Evolutionary conservation across 2,888 invertebrate genomes (phyloP).

Genomic region (Monopis laevigella): DNA sequence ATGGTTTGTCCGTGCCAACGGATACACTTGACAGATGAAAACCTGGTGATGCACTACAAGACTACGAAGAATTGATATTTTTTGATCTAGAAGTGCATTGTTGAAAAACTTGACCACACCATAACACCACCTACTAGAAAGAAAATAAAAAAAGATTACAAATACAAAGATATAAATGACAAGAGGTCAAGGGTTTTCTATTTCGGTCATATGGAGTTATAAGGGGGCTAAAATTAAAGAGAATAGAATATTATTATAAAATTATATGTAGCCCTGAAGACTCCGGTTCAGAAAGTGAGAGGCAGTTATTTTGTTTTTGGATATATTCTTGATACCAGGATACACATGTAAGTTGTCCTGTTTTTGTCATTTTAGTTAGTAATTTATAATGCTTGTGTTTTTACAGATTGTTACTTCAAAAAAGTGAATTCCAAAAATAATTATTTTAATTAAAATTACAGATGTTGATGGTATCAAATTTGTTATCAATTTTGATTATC

Average conservation of each 20-base stretch:
- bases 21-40: conserved; percentile 64
- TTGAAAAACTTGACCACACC: conserved; percentile 66
- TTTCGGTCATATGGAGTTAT: conserved; percentile 63
- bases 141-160: too few species aligned
- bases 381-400: conserved; percentile 1
- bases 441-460: conserved; percentile 44
- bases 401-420: background rate
- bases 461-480: conserved; percentile 97
- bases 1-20: conserved; percentile 60
- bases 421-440: background rate
- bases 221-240: conserved; percentile 39
- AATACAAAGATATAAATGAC: conserved; percentile 45
- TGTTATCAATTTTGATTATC: conserved; percentile 97
- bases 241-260: conserved; percentile 18
- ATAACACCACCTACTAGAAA: too few species aligned
- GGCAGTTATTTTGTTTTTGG: conserved; percentile 29
- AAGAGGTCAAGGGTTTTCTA: conserved; percentile 66
- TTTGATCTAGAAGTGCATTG: conserved; percentile 41
- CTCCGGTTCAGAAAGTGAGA: conserved; percentile 65
- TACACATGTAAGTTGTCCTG: conserved; percentile 10
- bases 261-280: conserved; percentile 45
- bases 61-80: background rate
- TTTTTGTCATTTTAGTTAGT: background rate
- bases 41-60: conserved; percentile 66
- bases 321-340: conserved; percentile 6